Percentiles rank a stretch among this genome's conserved stretches.
Evolutionary conservation across 2,797 vertebrate species (phyloP).

Genomic region (Lepilemur septentrionalis): DNA sequence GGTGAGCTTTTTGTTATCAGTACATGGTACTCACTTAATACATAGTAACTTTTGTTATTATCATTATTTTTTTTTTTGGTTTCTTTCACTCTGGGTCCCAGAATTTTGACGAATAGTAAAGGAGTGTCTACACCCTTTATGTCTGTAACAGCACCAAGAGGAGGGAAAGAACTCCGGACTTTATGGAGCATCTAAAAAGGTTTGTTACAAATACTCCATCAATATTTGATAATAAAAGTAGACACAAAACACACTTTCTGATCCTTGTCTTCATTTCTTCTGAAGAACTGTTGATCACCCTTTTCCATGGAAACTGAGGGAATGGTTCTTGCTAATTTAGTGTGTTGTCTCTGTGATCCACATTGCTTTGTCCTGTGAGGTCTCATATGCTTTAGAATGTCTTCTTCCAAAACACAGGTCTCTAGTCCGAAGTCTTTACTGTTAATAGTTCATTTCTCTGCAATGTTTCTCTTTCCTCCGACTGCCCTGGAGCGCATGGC

Average conservation of each 20-base stretch:
- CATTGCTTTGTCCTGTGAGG: background rate
- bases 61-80: background rate
- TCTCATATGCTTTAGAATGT: background rate
- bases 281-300: background rate
- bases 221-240: background rate
- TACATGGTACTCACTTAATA: background rate
- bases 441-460: background rate
- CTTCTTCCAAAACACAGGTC: background rate
- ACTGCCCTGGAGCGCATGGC: fast-evolving
- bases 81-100: background rate
- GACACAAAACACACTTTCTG: background rate
- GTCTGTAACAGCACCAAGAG: background rate
- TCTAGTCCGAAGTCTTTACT: background rate
- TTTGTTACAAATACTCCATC: background rate
- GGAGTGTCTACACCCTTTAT: no score
- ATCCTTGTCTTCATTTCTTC: background rate
- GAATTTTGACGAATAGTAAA: background rate
- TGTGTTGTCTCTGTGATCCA: background rate
- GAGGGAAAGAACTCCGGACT: background rate
- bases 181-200: background rate
- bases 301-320: background rate
- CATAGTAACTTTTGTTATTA: background rate
- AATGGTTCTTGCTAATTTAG: background rate
- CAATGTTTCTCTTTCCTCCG: background rate
- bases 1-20: background rate